Base-by-base conservation (phyloP, 2,888 invertebrate genomes). In the Athrips mouffetella region DNA sequence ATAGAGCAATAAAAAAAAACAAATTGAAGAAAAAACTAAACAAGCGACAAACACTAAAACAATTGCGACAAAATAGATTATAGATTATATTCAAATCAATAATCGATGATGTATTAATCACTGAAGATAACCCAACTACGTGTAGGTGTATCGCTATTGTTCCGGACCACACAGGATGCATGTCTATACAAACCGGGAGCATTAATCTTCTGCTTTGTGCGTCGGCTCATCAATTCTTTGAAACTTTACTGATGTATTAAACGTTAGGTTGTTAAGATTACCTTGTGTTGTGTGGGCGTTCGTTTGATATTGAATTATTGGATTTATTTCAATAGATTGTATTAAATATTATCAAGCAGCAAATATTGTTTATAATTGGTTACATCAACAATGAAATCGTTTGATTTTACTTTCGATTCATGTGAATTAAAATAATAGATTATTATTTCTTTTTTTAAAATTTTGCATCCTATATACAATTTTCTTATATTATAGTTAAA, bases 121-220 rank as follows among this genome's bases (percentile, higher is more conserved):
- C 39, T 11, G n/a, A 7, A 30, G 51, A 48, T 48, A 51, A 48
- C 41, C 45, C 47, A 11, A 3, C 47, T 7, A 21, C 13, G 35
- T 33, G 48, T 48, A 35, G 51, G 45, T n/a, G 51, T 33, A 11
- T 27, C 7, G 6, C 45, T 21, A 48, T 48, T 51, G 51, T 51
- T 45, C 51, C 48, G 35, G 51, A 48, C 51, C 51, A 41, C 51
- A 51, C 51, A 51, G 45, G 41, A 41, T 41, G 51, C 45, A 41
- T 51, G 51, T 51, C 51, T 46, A 45, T 45, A 48, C 41, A 25
- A 51, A 48, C 51, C 46, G 48, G 48, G 11, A 41, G 51, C 48
- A 51, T 51, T 51, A 51, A 51, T 51, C 51, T 45, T 51, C 39
- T 45, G 45, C 51, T 51, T 51, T 51, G 51, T 51, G 44, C 23